Evolutionary conservation across 2,113 vertebrate species (phyloP).

Genomic region (Silurus glanis): DNA sequence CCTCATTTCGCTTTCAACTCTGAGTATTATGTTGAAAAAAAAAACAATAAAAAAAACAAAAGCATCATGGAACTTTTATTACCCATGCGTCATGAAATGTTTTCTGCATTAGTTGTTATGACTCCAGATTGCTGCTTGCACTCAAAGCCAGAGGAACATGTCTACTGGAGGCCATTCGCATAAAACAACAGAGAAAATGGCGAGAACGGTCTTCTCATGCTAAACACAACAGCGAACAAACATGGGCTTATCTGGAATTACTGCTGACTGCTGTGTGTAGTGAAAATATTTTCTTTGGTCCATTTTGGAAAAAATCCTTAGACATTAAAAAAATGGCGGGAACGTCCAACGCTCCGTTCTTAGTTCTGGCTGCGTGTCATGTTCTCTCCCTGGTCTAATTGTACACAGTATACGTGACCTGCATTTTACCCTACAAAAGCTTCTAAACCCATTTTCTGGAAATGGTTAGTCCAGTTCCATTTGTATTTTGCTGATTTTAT

Average conservation of each 20-base stretch:
- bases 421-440: not conserved
- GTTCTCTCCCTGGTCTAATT: not conserved
- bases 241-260: constrained; percentile 40
- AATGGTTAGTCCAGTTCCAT: not conserved
- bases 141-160: constrained; percentile 13
- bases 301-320: constrained; percentile 9
- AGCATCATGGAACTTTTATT: constrained; percentile 17
- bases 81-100: constrained; percentile 20
- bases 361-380: not conserved
- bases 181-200: constrained; percentile 30
- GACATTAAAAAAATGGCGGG: not conserved
- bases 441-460: not conserved
- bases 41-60: not conserved
- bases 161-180: constrained; percentile 16
- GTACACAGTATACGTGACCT: not conserved
- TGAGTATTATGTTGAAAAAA: not conserved
- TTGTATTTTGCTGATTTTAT: constrained; percentile 11
- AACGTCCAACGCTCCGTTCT: constrained; percentile 11
- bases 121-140: constrained; percentile 1
- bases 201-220: constrained; percentile 23
- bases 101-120: constrained; percentile 23
- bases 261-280: constrained; percentile 15
- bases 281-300: constrained; percentile 21
- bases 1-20: constrained; percentile 13
- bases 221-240: constrained; percentile 31